Base-by-base conservation (phyloP, 1,140 invertebrate genomes). In the Parapsyche elsis region DNA sequence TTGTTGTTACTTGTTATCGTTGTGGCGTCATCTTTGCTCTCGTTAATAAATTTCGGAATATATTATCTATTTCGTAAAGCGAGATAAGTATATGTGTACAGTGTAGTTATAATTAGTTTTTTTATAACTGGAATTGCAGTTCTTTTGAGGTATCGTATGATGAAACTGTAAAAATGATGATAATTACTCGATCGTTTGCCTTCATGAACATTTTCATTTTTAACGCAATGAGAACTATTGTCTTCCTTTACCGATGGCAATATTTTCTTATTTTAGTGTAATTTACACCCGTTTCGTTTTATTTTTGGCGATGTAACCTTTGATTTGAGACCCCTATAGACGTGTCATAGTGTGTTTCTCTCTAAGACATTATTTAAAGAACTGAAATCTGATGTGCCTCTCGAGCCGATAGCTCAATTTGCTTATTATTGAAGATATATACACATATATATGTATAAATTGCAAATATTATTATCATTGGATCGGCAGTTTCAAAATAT, bases 351-450 rank as follows among this genome's bases (percentile, higher is more conserved):
- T 14, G 16, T 53, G 49, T 53, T 53, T 53, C 49, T 53, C 16
- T 53, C 16, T 53, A 53, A 53, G 49, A 53, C 49, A 53, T 16
- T 53, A 30, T 67, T 67, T 67, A 23, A 67, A 67, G 64, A 67
- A 67, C 64, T 67, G 64, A 67, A 26, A 67, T 67, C 64, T 67
- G 64, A 67, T 67, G 64, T 67, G 64, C 64, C 64, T 67, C 64
- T 67, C 24, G 64, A 67, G 64, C 64, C 24, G 64, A 67, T 23
- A 24, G 64, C 64, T 67, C 64, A 26, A 67, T 26, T 67, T 26
- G 64, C 64, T 67, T 67, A 14, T 67, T 26, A 26, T 14, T 12
- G 21, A 24, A 53, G 10, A 53, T 53, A 53, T 53, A 53, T 53
- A 53, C 12, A 53, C 16, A 53, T 12, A 53, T 53, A 53, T 53